phyloP scores from a whole-genome alignment of 2,113 vertebrate genomes.

The Thunnus thynnus region DNA sequence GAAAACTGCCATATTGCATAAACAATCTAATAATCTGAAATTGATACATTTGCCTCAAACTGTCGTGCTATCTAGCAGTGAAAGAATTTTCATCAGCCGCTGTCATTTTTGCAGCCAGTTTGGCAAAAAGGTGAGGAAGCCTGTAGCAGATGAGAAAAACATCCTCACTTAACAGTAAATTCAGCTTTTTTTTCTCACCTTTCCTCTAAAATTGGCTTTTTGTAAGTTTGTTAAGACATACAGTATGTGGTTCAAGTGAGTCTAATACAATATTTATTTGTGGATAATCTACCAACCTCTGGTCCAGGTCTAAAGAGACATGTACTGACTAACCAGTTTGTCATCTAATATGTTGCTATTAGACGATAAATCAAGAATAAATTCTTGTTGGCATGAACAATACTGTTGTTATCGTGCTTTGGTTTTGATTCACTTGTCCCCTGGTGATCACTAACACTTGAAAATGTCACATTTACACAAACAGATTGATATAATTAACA shows the following conservation, averaged over 20 bases:
- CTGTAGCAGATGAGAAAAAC: constrained; percentile 28
- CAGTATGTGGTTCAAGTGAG: background rate
- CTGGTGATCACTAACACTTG: background rate
- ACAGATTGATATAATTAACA: background rate
- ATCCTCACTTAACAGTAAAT: constrained; percentile 14
- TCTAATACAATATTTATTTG: constrained; percentile 2
- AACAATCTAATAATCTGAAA: constrained; percentile 42
- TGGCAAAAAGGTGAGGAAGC: constrained; percentile 23
- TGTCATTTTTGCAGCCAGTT: constrained; percentile 53
- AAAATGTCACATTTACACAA: background rate
- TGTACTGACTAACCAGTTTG: background rate
- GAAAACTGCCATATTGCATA: constrained; percentile 58
- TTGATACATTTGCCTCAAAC: constrained; percentile 44
- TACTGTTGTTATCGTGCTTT: background rate
- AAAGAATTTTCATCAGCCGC: constrained; percentile 63
- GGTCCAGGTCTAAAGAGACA: background rate
- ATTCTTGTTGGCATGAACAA: constrained; percentile 51
- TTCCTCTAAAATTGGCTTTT: background rate
- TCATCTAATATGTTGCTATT: background rate
- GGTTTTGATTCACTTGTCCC: constrained; percentile 4
- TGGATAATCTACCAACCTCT: background rate
- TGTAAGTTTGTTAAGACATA: background rate
- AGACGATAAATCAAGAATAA: background rate
- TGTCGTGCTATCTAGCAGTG: constrained; percentile 53
- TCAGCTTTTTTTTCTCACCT: background rate